phyloP scores from a whole-genome alignment of 2,888 invertebrate genomes.

The Drosophila setosimentum region DNA sequence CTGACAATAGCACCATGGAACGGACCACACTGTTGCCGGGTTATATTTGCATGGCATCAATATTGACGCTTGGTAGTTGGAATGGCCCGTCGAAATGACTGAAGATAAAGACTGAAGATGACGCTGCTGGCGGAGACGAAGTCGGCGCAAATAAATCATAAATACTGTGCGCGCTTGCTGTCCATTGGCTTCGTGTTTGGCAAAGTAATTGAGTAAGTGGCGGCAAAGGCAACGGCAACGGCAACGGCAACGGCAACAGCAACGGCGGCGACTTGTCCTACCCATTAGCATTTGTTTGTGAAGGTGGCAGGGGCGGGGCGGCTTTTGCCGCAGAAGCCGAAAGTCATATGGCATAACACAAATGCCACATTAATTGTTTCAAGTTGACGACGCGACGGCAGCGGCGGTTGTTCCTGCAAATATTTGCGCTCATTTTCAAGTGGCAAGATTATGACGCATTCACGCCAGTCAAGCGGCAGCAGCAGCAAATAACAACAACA shows the following conservation, averaged over 20 bases:
- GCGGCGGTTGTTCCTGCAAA: constrained; percentile 60
- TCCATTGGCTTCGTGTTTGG: constrained; percentile 68
- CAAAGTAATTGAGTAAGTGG: constrained; percentile 81
- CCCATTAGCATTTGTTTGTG: constrained; percentile 81
- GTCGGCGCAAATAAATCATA: constrained; percentile 77
- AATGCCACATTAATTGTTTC: constrained; percentile 82
- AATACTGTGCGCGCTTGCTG: constrained; percentile 60
- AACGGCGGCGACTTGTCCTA: constrained; percentile 76
- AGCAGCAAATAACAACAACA: constrained; percentile 2
- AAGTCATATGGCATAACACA: constrained; percentile 80
- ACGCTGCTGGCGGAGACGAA: constrained; percentile 26
- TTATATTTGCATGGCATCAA: constrained; percentile 67
- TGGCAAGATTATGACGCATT: constrained; percentile 81
- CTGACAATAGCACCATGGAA: constrained; percentile 49
- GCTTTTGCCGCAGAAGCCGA: constrained; percentile 74
- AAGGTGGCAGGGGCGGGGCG: constrained; percentile 61
- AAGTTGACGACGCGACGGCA: constrained; percentile 61
- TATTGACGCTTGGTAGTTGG: constrained; percentile 76
- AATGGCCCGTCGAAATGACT: constrained; percentile 48
- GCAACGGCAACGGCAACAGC: constrained; percentile 34
- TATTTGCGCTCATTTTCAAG: constrained; percentile 78
- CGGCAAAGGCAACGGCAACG: constrained; percentile 40
- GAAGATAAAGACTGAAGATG: constrained; percentile 37
- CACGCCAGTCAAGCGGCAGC: constrained; percentile 69
- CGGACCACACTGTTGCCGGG: constrained; percentile 57